These are phyloP conservation scores for Chrysocyon brachyurus DNA, from an alignment of 2,797 vertebrate genomes.

Conservation along the genomic window DNA sequence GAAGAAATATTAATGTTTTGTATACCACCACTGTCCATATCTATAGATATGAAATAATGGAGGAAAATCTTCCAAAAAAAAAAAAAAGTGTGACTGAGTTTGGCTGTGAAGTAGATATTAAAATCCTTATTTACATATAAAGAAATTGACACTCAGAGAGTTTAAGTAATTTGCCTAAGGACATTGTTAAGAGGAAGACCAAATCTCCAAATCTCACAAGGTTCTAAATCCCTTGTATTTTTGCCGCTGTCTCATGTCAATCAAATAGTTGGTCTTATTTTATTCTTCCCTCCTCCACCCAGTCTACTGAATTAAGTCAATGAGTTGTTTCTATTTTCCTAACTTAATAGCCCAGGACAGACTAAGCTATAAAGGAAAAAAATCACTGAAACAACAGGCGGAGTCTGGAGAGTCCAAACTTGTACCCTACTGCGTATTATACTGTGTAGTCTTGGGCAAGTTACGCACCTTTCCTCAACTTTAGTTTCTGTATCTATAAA, in stretches of 20 bases:
- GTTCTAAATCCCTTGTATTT: neutral
- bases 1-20: neutral
- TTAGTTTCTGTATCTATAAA: neutral
- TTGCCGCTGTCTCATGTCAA: neutral
- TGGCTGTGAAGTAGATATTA: constrained; percentile 3
- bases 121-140: neutral
- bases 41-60: neutral
- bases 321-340: neutral
- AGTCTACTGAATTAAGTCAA: neutral
- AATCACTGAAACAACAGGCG: neutral
- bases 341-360: neutral
- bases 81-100: neutral
- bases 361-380: neutral
- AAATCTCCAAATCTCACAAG: neutral
- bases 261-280: constrained; percentile 24
- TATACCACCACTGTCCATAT: neutral
- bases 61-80: neutral
- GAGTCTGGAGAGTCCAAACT: neutral
- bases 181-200: neutral
- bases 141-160: neutral
- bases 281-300: neutral
- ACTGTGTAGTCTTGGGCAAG: neutral
- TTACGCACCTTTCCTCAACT: neutral
- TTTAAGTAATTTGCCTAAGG: constrained; percentile 17
- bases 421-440: rapidly evolving